Base-by-base conservation (phyloP, 2,113 vertebrate species). In the Ptilorrhoa leucosticta region DNA sequence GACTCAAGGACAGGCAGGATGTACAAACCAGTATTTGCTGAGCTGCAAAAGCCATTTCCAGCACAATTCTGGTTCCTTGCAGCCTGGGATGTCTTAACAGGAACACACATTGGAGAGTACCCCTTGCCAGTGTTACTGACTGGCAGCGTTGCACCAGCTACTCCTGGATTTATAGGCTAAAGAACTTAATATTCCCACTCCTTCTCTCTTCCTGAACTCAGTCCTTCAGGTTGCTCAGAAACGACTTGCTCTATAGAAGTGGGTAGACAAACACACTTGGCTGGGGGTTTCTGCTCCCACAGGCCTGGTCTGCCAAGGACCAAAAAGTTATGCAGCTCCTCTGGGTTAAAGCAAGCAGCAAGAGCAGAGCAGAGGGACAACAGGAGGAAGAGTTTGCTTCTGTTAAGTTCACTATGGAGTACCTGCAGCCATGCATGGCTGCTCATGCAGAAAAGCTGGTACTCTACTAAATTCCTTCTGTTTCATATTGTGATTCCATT, bases 401-500 rank as follows among this genome's bases (percentile, higher is more conserved):
- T 44, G 33, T 50, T 56, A 63, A 37, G 27, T 45, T 83, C 45
- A 40, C 23, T 17, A 5, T 40, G 53, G 17, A 35, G 1, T 40
- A 48, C 37, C 28, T 68, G 60, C 37, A 83, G 79, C 37, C 28
- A 57, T 56, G 44, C 60, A 27, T 0, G 4, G 60, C 56, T 65
- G 56, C 53, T 73, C 12, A 7, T 1, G 16, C 20, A 26, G 63
- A 70, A 80, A 66, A 45, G 47, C 37, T 31, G 19, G 23, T 19
- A 8, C 11, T 44, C 65, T 28, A 17, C 31, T 82, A 35, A 60
- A 42, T 42, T 35, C 19, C 54, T 77, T 47, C 80, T 63, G 5
- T n/a, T 83, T 86, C 82, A 14, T 91, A 90, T 37, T 95, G 82
- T 19, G 39, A 77, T 65, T 97, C 96, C 90, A 94, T 94, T 65